Base-by-base conservation (phyloP, 2,797 vertebrate genomes). In the Sebastes reedi region DNA sequence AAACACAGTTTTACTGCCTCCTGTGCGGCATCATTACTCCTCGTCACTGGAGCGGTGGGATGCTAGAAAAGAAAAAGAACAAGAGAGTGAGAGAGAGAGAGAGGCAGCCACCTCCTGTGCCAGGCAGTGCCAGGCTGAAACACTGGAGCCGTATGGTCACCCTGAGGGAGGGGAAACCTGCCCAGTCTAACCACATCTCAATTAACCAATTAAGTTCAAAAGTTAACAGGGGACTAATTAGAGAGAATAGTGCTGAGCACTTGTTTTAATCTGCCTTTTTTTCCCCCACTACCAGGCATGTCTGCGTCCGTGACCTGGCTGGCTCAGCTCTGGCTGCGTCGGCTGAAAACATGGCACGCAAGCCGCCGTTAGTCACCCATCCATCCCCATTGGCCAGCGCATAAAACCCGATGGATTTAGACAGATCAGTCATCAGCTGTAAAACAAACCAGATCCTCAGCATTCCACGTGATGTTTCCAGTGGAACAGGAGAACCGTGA, bases 141-240 rank as follows among this genome's bases (percentile, higher is more conserved):
- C 71, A 75, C 90, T 88, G 83, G 90, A 92, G 87, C 90, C 88
- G 81, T 92, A 91, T 84, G 91, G 91, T 94, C 84, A 89, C 81
- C 93, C 89, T 55, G 85, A 91, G 93, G 92, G 89, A 91, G 86
- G 82, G 80, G 76, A 91, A 91, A 92, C 88, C 91, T 92, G 87
- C 92, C 92, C 86, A 88, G 92, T 92, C 84, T 88, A 88, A 92
- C 92, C 91, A 86, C 92, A 88, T 92, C 91, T 88, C 92, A 94
- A 93, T 95, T 94, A 93, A 91, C 91, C 84, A 93, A 91, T 95
- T 94, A 91, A 90, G 89, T 95, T 94, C 87, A 92, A 91, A 94
- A 94, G 92, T 93, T 93, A 94, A 92, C 91, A 88, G 85, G 91
- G 89, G 91, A 91, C 87, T 91, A 90, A 91, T 95, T 93, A 93